Conservation (phyloP, 2,797 vertebrate species). For the Tachyglossus aculeatus region DNA sequence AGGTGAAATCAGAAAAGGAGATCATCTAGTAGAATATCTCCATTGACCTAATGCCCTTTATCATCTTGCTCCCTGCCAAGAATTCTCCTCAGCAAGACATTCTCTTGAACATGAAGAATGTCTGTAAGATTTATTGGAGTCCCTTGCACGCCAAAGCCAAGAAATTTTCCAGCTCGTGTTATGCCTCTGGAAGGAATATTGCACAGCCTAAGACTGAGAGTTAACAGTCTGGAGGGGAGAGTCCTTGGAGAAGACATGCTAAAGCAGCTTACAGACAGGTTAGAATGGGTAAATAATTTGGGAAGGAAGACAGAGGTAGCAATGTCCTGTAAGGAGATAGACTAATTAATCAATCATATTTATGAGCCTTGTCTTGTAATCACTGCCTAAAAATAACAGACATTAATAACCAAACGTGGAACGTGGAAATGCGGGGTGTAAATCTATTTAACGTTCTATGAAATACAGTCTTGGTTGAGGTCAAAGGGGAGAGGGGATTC, state of each 20-base stretch:
- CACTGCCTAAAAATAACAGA: too few species aligned
- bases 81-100: not conserved
- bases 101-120: not conserved
- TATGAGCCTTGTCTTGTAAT: too few species aligned
- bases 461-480: too few species aligned
- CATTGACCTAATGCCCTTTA: not conserved
- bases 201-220: not conserved
- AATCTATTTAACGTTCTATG: too few species aligned
- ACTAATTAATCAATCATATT: too few species aligned
- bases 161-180: not conserved
- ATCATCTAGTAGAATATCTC: not conserved
- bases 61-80: not conserved
- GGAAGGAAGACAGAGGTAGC: not conserved
- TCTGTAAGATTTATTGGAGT: not conserved
- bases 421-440: too few species aligned
- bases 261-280: not conserved
- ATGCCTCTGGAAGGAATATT: not conserved
- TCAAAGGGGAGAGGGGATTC: too few species aligned
- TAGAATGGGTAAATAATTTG: not conserved
- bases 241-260: not conserved
- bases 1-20: not conserved
- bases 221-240: not conserved
- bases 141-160: not conserved
- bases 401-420: too few species aligned
- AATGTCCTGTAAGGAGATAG: not conserved